Percentiles rank a stretch among this genome's conserved stretches.
Evolutionary conservation across 2,888 invertebrate genomes (phyloP).

Genomic region (Furcula furcula): DNA sequence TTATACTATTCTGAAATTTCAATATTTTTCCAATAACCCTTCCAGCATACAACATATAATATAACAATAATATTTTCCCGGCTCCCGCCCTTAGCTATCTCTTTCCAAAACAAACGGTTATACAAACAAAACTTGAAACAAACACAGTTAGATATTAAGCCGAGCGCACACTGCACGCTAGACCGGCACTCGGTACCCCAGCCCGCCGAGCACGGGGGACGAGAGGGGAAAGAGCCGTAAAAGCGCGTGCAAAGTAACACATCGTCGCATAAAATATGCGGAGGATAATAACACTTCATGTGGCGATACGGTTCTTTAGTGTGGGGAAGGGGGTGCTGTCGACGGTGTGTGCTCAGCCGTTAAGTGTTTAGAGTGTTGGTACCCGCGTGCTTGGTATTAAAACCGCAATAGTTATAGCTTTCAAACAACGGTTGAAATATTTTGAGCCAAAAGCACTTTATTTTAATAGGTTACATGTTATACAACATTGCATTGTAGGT

Average conservation of each 20-base stretch:
- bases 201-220: not conserved
- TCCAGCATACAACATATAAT: not conserved
- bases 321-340: slow-evolving; percentile 1
- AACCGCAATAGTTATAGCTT: too few species aligned
- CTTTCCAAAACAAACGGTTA: slow-evolving; percentile 21
- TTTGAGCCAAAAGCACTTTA: too few species aligned
- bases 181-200: slow-evolving; percentile 1
- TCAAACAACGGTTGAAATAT: too few species aligned
- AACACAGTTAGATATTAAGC: slow-evolving; percentile 13
- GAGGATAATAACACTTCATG: slow-evolving; percentile 2
- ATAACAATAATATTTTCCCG: not conserved
- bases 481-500: too few species aligned
- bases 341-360: not conserved
- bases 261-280: slow-evolving; percentile 3
- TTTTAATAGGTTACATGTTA: too few species aligned
- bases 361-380: not conserved
- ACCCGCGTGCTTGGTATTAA: too few species aligned
- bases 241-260: slow-evolving; percentile 3
- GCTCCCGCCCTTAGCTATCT: slow-evolving; percentile 12
- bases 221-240: not conserved
- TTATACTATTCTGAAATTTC: too few species aligned
- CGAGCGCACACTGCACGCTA: slow-evolving; percentile 2
- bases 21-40: too few species aligned
- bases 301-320: slow-evolving; percentile 1
- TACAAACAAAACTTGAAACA: slow-evolving; percentile 24